Base-by-base conservation (phyloP, 2,797 vertebrate species). In the Carduelis carduelis region DNA sequence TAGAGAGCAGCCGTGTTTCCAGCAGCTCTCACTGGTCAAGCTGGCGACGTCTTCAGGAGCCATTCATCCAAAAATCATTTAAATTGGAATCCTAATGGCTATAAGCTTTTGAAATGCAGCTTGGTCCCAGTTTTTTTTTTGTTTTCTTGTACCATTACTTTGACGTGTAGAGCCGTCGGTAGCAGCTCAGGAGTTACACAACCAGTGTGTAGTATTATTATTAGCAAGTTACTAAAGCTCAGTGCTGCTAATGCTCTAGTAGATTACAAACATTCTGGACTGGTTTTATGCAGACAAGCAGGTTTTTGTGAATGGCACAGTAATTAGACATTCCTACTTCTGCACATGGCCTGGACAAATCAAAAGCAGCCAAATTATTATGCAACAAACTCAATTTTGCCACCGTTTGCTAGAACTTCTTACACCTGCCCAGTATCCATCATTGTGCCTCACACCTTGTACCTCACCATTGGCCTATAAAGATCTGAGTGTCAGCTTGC, bases 21-120 rank as follows among this genome's bases (percentile, higher is more conserved):
- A 97, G 98, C 90, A 96, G 97, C 97, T 98, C 97, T 98, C 98
- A 98, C 97, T 97, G 98, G 97, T 97, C 97, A 97, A 97, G 97
- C 97, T 98, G 98, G 93, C 97, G 98, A 98, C 97, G 97, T 98
- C 98, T 98, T 98, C 98, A 93, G 97, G 97, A 98, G 98, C 97
- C 97, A 98, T 97, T 98, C 98, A 98, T 98, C 98, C 97, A 96
- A 97, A 95, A 97, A 97, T 98, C 97, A 98, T 96, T 98, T 97
- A 98, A 97, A 98, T 93, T 97, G 98, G 97, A 96, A 98, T 99
- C 98, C 98, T 97, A 98, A 97, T 93, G 97, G 97, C 97, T 98
- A 98, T 98, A 92, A 91, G 89, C 98, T 98, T 98, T 98, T 95
- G 93, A 97, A 97, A 98, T 92, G 95, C 95, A 95, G 97, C 97